Conservation (phyloP, 2,797 vertebrate genomes). For the Xerus rutilus region DNA sequence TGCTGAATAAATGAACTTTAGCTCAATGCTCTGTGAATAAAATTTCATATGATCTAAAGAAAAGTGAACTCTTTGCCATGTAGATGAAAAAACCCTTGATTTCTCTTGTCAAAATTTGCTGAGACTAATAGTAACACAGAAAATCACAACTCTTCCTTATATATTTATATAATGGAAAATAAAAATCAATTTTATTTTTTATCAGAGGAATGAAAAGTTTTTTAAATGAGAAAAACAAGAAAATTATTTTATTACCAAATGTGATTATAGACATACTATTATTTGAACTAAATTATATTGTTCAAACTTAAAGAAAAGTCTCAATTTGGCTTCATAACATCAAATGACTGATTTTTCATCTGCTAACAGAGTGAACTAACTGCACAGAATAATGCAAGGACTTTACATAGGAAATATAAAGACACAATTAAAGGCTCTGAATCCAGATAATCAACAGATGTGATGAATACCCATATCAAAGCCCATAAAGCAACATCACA, state of each 20-base stretch:
- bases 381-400: background rate
- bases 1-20: conserved; percentile 16
- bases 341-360: background rate
- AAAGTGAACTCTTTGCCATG: conserved; percentile 20
- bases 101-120: background rate
- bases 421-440: conserved; percentile 20
- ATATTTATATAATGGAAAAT: conserved; percentile 7
- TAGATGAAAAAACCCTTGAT: background rate
- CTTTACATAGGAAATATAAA: background rate
- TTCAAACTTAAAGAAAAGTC: conserved; percentile 21
- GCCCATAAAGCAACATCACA: background rate
- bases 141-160: background rate
- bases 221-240: background rate
- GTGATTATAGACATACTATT: background rate
- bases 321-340: background rate
- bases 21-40: background rate
- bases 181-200: conserved; percentile 42
- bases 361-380: background rate
- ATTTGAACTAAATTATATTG: background rate
- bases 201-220: background rate
- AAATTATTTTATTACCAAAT: conserved; percentile 1
- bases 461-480: background rate
- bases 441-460: background rate
- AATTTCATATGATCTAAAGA: background rate
- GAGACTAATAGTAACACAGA: background rate